Percentiles rank a stretch among this genome's conserved stretches.
These are phyloP conservation scores for Phymanthus crucifer DNA, from an alignment of 92 coral and sea anemone genomes.

Conservation along the genomic window DNA sequence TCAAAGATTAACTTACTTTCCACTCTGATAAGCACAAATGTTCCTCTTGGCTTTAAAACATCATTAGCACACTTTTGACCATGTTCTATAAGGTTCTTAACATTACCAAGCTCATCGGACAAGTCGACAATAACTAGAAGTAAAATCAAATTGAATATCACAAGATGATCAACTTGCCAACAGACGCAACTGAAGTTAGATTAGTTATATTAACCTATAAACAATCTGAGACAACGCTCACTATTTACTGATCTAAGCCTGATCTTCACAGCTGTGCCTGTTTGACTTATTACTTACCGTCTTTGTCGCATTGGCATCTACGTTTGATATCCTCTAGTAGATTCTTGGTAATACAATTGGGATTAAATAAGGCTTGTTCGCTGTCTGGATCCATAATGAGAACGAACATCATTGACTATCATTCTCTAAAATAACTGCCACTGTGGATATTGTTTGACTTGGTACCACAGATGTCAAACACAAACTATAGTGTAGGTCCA, in stretches of 20 bases:
- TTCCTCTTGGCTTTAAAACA: conserved; percentile 78
- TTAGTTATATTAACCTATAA: not conserved
- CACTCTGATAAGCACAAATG: conserved; percentile 82
- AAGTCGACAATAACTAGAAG: conserved; percentile 75
- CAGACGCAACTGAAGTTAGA: too few species aligned
- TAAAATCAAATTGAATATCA: conserved; percentile 9
- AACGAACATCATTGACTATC: not conserved
- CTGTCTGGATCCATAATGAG: conserved; percentile 79
- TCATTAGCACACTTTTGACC: conserved; percentile 77
- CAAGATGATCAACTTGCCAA: not conserved
- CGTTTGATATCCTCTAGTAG: conserved; percentile 88
- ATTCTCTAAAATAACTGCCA: not conserved
- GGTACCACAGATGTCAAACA: not conserved
- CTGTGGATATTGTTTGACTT: not conserved
- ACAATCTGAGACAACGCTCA: not conserved
- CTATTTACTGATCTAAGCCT: not conserved
- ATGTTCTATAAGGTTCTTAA: conserved; percentile 84
- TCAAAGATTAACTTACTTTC: conserved; percentile 74
- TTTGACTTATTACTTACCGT: conserved; percentile 46
- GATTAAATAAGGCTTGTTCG: conserved; percentile 86
- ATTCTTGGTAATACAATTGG: conserved; percentile 81
- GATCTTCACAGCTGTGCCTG: not conserved
- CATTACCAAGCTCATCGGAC: conserved; percentile 89
- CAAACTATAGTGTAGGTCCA: not conserved
- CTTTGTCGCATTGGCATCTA: conserved; percentile 77